A percentile compares a stretch with the other conserved stretches of the same genome.
Conservation (phyloP, 2,888 invertebrate species). For the Coronaproctus castanopsis region DNA sequence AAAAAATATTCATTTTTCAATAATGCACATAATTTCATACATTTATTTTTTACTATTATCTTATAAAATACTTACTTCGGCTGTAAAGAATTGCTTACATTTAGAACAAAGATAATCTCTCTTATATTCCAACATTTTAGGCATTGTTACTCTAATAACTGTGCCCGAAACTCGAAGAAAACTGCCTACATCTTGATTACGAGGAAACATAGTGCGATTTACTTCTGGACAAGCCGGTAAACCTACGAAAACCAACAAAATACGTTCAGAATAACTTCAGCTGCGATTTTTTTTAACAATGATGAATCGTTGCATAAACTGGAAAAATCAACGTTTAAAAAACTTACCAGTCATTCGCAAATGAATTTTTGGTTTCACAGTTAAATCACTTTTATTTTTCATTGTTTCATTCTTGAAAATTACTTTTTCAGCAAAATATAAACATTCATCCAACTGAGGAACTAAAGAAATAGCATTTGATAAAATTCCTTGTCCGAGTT, state of each 20-base stretch:
- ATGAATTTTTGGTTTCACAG: slow-evolving; percentile 42
- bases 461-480: slow-evolving; percentile 40
- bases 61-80: slow-evolving; percentile 35
- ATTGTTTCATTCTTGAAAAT: slow-evolving; percentile 29
- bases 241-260: slow-evolving; percentile 24
- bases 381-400: slow-evolving; percentile 26
- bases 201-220: slow-evolving; percentile 42
- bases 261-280: not conserved
- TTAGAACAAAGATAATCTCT: slow-evolving; percentile 52
- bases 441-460: slow-evolving; percentile 39
- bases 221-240: slow-evolving; percentile 49
- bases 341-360: slow-evolving; percentile 33
- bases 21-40: no score
- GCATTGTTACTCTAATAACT: slow-evolving; percentile 50
- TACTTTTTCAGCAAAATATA: slow-evolving; percentile 38
- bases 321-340: not conserved
- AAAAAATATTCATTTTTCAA: no score
- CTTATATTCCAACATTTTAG: slow-evolving; percentile 55
- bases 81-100: slow-evolving; percentile 44
- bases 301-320: not conserved
- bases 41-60: no score
- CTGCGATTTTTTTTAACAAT: not conserved
- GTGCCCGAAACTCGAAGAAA: slow-evolving; percentile 61
- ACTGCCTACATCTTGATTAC: slow-evolving; percentile 44
- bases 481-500: slow-evolving; percentile 44